Base-by-base conservation (phyloP, 1,140 invertebrate species). In the Yoshiicerus persimilis region DNA sequence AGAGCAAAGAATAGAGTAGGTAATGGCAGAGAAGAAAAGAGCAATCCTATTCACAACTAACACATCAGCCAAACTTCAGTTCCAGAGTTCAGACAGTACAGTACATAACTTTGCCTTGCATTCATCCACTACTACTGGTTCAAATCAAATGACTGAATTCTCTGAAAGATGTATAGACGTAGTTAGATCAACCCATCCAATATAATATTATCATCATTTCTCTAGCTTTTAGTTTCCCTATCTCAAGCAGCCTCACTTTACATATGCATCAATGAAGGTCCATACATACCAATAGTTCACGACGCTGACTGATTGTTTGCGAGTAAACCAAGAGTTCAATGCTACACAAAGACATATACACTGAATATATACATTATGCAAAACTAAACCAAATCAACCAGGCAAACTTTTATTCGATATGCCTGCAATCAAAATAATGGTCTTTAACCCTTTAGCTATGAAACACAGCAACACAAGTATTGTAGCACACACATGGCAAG, bases 1-100 rank as follows among this genome's bases (percentile, higher is more conserved):
- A 64, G 6, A 20, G 20, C 20, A 75, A 64, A 64, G 62, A 64
- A 64, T 70, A 16, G 9, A 70, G 4, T n/a, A 56, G 6, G 66
- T 80, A 80, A 80, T 80, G 75, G 75, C 75, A 80, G 30, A 20
- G 32, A 80, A 38, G 75, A 80, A 80, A 80, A 80, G 75, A 80
- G 75, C 75, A 80, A 80, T 34, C 30, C 75, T 80, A 80, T 80
- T 80, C 75, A 36, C 20, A 34, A 80, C 75, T 20, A 80, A 36
- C 75, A 38, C 75, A 80, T 80, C 75, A 80, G n/a, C 75, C 75
- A 80, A 80, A 80, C 75, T 80, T 80, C 32, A 36, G 13, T n/a
- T 4, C 0, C 1, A 13, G 13, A 13, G 13, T 4, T 1, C 1
- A 13, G 13, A 13, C 41, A 16, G 41, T 47, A 47, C 47, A 56